Percentiles rank a stretch among this genome's conserved stretches.
phyloP scores from a whole-genome alignment of 2,113 vertebrate genomes.

The Leptodactylus fuscus region DNA sequence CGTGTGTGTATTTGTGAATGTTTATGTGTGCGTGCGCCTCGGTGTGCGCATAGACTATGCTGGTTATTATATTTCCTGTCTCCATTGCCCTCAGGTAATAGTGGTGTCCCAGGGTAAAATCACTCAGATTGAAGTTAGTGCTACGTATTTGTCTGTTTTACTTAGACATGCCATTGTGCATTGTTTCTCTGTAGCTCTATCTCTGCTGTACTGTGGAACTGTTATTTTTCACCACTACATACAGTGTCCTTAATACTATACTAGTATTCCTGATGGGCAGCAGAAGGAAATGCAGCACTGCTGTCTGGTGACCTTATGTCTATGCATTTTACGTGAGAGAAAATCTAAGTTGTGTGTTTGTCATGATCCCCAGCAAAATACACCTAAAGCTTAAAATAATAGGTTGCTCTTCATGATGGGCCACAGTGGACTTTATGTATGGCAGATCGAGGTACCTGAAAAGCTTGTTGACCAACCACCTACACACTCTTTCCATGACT shows the following conservation, averaged over 20 bases:
- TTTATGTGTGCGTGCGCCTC: slow-evolving; percentile 17
- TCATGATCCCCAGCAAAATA: neutral
- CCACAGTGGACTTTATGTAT: slow-evolving; percentile 5
- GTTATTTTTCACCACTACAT: slow-evolving; percentile 29
- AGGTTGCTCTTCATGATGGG: neutral
- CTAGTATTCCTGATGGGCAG: neutral
- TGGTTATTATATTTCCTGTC: slow-evolving; percentile 26
- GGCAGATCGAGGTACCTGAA: slow-evolving; percentile 24
- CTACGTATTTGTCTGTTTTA: slow-evolving; percentile 26
- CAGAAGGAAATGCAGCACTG: neutral
- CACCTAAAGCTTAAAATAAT: neutral
- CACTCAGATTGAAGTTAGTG: slow-evolving; percentile 31
- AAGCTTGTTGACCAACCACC: neutral
- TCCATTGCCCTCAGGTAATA: slow-evolving; percentile 43
- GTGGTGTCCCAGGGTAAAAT: slow-evolving; percentile 46
- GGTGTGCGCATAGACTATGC: slow-evolving; percentile 28
- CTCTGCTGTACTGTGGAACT: slow-evolving; percentile 26
- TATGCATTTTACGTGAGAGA: slow-evolving; percentile 5
- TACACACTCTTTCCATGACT: slow-evolving; percentile 1
- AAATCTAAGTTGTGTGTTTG: slow-evolving; percentile 9
- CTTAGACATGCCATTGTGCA: slow-evolving; percentile 21
- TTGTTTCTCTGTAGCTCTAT: slow-evolving; percentile 39
- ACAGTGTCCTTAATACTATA: slow-evolving; percentile 20
- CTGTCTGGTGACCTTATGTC: slow-evolving; percentile 14
- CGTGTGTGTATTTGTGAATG: slow-evolving; percentile 23